Evolutionary conservation across 1,140 invertebrate genomes (phyloP).

Genomic region (Trachymyrmex cornetzi): DNA sequence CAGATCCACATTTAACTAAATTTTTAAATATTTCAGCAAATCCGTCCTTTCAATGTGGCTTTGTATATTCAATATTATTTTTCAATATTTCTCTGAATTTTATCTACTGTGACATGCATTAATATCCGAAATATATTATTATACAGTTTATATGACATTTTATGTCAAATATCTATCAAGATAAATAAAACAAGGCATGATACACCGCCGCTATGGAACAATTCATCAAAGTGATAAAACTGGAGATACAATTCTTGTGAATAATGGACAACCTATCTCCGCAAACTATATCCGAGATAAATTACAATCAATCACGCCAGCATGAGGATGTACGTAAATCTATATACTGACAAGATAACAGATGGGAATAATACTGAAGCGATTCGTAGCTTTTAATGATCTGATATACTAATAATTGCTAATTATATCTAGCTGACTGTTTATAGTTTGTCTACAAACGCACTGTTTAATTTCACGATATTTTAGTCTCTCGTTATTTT

Average conservation of each 20-base stretch:
- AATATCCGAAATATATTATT: background rate
- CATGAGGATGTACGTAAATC: background rate
- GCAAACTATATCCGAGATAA: constrained; percentile 13
- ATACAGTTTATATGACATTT: background rate
- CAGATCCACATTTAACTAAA: no score
- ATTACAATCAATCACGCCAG: background rate
- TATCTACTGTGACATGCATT: background rate
- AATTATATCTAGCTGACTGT: constrained; percentile 11
- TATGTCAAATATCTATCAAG: background rate
- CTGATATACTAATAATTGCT: constrained; percentile 19
- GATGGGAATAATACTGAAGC: background rate
- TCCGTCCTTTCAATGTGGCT: background rate
- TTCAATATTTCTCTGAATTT: background rate
- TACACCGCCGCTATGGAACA: background rate
- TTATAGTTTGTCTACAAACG: background rate
- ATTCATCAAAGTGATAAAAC: constrained; percentile 17
- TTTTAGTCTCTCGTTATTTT: constrained; percentile 22
- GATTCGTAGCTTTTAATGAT: constrained; percentile 7
- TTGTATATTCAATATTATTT: background rate
- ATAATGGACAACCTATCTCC: background rate
- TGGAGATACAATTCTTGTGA: constrained; percentile 4
- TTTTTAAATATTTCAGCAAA: background rate
- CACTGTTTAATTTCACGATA: background rate
- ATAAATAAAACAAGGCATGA: background rate
- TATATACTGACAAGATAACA: background rate